Evolutionary conservation across 2,888 invertebrate genomes (phyloP).

Genomic region (Temnothorax ravouxi): DNA sequence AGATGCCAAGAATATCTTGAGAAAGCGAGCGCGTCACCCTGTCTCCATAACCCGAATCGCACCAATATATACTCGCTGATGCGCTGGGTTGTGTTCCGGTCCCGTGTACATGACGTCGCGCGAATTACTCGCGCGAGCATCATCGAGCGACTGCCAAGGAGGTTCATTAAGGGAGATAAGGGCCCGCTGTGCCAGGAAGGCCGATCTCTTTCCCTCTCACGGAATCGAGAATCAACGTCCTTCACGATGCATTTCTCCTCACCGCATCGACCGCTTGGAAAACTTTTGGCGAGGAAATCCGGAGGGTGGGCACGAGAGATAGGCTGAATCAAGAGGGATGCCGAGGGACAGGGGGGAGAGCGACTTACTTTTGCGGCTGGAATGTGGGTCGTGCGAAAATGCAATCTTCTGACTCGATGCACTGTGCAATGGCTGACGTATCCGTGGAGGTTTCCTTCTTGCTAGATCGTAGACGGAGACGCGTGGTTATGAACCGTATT

Average conservation of each 20-base stretch:
- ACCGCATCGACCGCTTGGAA: slow-evolving; percentile 31
- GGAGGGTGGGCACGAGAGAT: slow-evolving; percentile 35
- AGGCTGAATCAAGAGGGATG: slow-evolving; percentile 20
- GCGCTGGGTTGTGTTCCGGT: slow-evolving; percentile 49
- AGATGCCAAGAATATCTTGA: slow-evolving; percentile 57
- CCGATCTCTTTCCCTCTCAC: slow-evolving; percentile 59
- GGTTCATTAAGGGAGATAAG: slow-evolving; percentile 72
- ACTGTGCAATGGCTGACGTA: slow-evolving; percentile 48
- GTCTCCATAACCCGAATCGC: slow-evolving; percentile 48
- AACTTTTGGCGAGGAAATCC: slow-evolving; percentile 50
- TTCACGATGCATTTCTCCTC: slow-evolving; percentile 1
- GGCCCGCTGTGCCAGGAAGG: slow-evolving; percentile 29
- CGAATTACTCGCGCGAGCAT: slow-evolving; percentile 64
- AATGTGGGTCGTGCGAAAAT: slow-evolving; percentile 50
- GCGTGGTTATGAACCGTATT: slow-evolving; percentile 25
- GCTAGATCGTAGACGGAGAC: slow-evolving; percentile 18
- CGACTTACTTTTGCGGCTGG: slow-evolving; percentile 52
- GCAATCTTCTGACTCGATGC: slow-evolving; percentile 53
- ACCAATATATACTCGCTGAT: slow-evolving; percentile 57
- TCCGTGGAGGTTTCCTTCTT: slow-evolving; percentile 32
- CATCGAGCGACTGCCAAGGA: slow-evolving; percentile 51
- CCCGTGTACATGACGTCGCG: slow-evolving; percentile 60
- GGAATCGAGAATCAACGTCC: slow-evolving; percentile 45
- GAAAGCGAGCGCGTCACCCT: slow-evolving; percentile 14
- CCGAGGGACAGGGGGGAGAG: too few species aligned